Evolutionary conservation across 2,797 vertebrate genomes (phyloP).

Genomic region (Gambelia wislizenii): DNA sequence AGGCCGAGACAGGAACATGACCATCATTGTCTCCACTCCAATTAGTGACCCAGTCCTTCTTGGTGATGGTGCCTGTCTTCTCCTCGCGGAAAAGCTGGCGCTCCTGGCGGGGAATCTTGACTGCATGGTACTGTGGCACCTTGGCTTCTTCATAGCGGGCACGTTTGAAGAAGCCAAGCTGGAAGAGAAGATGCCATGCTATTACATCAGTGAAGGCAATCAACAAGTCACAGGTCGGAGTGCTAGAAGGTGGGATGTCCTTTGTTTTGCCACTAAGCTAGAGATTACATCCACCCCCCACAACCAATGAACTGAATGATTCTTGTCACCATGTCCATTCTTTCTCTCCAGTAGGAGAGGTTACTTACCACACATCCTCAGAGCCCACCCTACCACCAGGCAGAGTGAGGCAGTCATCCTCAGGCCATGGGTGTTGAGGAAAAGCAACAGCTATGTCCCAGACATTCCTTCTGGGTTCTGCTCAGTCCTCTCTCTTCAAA

Average conservation of each 20-base stretch:
- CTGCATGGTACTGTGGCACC: slow-evolving; percentile 91
- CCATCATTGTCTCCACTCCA: slow-evolving; percentile 75
- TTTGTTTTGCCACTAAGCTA: not conserved
- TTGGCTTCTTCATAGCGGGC: slow-evolving; percentile 86
- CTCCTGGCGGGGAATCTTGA: slow-evolving; percentile 91
- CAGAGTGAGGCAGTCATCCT: not conserved
- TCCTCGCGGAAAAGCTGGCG: slow-evolving; percentile 88
- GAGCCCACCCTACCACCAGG: not conserved
- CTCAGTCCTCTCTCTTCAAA: not conserved
- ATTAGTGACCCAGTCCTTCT: slow-evolving; percentile 90
- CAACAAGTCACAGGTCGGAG: not conserved
- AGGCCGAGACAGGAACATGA: slow-evolving; percentile 48
- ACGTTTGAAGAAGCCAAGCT: slow-evolving; percentile 94
- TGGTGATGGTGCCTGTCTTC: slow-evolving; percentile 84
- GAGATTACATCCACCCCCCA: not conserved
- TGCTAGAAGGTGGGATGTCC: not conserved
- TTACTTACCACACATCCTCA: not conserved
- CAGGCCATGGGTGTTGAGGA: not conserved
- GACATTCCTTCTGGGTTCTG: not conserved
- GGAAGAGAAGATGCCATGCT: slow-evolving; percentile 10
- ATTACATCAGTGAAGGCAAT: not conserved
- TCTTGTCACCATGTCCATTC: not conserved
- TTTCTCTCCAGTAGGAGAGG: not conserved
- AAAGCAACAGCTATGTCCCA: not conserved
- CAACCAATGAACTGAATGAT: not conserved